phyloP scores from a whole-genome alignment of 2,113 vertebrate species.

The Spheniscus mendiculus region DNA sequence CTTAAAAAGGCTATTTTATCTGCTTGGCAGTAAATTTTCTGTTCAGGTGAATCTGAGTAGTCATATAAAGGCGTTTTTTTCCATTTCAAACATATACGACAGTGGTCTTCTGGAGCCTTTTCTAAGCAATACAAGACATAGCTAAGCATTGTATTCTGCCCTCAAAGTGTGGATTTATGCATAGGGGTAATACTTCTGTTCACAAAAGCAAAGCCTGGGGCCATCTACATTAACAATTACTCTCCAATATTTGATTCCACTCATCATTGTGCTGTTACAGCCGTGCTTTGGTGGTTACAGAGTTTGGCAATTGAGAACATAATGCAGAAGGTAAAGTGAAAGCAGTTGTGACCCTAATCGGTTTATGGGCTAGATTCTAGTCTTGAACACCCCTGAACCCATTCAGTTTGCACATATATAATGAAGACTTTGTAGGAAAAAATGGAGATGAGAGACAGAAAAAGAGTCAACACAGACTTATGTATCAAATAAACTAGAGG shows the following conservation, averaged over 20 bases:
- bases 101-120: not conserved
- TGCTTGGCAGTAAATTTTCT: not conserved
- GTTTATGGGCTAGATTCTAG: not conserved
- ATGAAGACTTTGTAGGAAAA: not conserved
- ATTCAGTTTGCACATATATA: not conserved
- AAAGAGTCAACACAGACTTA: not conserved
- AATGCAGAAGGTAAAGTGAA: not conserved
- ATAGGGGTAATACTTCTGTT: not conserved
- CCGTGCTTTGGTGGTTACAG: not conserved
- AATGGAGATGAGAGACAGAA: not conserved
- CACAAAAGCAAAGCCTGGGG: not conserved
- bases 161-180: not conserved
- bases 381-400: not conserved
- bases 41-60: not conserved
- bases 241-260: not conserved
- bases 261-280: not conserved
- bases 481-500: not conserved
- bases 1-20: not conserved
- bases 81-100: not conserved
- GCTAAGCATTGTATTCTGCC: not conserved
- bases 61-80: not conserved
- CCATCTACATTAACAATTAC: not conserved
- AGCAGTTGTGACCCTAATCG: not conserved
- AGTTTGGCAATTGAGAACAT: not conserved
- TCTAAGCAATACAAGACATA: not conserved